Evolutionary conservation across 2,797 vertebrate genomes (phyloP).

Genomic region (Sparus aurata): DNA sequence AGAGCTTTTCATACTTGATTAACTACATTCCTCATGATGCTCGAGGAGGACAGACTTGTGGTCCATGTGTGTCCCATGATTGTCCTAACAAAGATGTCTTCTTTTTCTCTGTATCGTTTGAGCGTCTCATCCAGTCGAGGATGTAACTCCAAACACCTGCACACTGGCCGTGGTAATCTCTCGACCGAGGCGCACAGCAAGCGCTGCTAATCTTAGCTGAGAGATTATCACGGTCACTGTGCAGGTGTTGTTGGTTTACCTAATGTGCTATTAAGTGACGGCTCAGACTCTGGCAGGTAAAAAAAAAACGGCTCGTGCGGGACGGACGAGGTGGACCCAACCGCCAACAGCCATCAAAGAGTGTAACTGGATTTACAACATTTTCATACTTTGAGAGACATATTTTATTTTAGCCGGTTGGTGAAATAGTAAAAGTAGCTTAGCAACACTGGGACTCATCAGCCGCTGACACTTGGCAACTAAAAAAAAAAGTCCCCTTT

Average conservation of each 20-base stretch:
- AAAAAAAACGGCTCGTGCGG: neutral
- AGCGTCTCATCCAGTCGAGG: conserved; percentile 35
- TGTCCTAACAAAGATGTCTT: neutral
- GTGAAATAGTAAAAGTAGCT: conserved; percentile 28
- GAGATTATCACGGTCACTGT: conserved; percentile 26
- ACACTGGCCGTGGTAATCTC: conserved; percentile 13
- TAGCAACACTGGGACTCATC: conserved; percentile 29
- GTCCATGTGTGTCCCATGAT: neutral
- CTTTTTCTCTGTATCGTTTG: neutral
- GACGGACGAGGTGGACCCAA: neutral
- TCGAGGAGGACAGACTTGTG: neutral
- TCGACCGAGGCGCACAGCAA: conserved; percentile 21
- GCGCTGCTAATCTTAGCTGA: conserved; percentile 12
- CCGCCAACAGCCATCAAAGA: neutral
- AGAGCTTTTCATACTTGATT: no score
- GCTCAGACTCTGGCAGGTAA: neutral
- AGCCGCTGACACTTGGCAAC: conserved; percentile 20
- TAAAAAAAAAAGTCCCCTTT: conserved; percentile 17
- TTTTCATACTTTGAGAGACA: conserved; percentile 29
- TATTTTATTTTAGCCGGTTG: conserved; percentile 33
- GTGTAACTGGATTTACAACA: neutral
- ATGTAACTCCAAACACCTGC: conserved; percentile 33
- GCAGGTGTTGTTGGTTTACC: conserved; percentile 26
- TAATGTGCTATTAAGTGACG: conserved; percentile 18
- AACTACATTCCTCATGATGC: no score